Percentiles rank a stretch among this genome's conserved stretches.
These are phyloP conservation scores for Pyrgilauda ruficollis DNA, from an alignment of 2,113 vertebrate genomes.

Conservation along the genomic window DNA sequence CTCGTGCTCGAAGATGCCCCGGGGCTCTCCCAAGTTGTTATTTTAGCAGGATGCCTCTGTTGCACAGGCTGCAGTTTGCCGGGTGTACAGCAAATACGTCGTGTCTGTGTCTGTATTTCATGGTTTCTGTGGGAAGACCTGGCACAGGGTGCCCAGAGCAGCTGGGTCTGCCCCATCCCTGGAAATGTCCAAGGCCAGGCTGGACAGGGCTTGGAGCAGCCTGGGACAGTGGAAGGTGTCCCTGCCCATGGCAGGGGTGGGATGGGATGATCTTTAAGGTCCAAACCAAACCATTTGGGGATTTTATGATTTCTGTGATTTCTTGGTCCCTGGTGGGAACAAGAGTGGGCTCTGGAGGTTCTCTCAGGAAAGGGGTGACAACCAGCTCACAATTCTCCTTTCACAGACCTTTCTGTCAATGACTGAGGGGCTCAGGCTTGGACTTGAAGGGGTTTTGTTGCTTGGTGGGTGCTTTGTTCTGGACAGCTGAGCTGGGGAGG, in stretches of 20 bases:
- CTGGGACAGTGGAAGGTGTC: background rate
- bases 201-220: background rate
- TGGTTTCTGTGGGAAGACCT: background rate
- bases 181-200: rapidly evolving
- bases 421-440: background rate
- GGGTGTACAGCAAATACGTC: background rate
- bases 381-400: rapidly evolving
- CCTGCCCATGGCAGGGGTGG: background rate
- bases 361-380: background rate
- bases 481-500: constrained; percentile 13
- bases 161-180: background rate
- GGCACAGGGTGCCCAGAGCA: background rate
- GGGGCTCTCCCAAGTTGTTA: constrained; percentile 22
- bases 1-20: background rate
- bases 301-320: background rate
- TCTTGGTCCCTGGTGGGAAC: background rate
- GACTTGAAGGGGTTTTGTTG: background rate
- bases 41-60: background rate
- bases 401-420: background rate
- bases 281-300: background rate
- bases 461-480: constrained; percentile 6
- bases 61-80: background rate
- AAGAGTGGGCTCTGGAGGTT: background rate
- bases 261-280: rapidly evolving
- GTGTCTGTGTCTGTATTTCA: background rate